Percentiles rank a stretch among this genome's conserved stretches.
Evolutionary conservation across 2,113 vertebrate genomes (phyloP).

Genomic region (Asarcornis scutulata): DNA sequence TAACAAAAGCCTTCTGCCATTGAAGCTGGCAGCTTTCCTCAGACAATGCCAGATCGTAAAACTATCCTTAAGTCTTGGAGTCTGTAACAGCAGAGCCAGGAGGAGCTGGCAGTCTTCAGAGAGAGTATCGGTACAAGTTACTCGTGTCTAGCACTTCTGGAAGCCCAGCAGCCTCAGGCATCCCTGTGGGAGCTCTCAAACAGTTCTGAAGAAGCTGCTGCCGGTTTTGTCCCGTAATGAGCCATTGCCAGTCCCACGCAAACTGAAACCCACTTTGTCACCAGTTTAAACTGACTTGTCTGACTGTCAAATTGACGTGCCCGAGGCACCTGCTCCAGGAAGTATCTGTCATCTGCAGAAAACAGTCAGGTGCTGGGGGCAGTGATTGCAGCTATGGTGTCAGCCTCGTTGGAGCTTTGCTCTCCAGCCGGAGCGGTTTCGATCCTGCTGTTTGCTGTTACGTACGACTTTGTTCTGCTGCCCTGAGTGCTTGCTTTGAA

Average conservation of each 20-base stretch:
- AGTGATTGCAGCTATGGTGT: background rate
- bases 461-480: background rate
- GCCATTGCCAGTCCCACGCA: background rate
- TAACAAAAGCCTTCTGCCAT: background rate
- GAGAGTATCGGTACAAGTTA: fast-evolving
- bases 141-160: background rate
- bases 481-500: background rate
- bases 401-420: background rate
- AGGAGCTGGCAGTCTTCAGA: background rate
- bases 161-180: background rate
- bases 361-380: background rate
- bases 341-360: background rate
- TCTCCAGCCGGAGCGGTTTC: background rate
- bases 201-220: background rate
- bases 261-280: background rate
- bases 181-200: background rate
- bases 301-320: background rate
- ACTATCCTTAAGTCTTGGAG: fast-evolving
- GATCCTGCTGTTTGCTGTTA: background rate
- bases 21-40: background rate
- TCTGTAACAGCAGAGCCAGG: background rate
- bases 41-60: background rate
- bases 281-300: background rate
- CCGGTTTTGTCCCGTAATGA: no score
- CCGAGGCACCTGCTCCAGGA: background rate